These are phyloP conservation scores for Julus scanicus DNA, from an alignment of 2,888 invertebrate genomes.

Conservation along the genomic window DNA sequence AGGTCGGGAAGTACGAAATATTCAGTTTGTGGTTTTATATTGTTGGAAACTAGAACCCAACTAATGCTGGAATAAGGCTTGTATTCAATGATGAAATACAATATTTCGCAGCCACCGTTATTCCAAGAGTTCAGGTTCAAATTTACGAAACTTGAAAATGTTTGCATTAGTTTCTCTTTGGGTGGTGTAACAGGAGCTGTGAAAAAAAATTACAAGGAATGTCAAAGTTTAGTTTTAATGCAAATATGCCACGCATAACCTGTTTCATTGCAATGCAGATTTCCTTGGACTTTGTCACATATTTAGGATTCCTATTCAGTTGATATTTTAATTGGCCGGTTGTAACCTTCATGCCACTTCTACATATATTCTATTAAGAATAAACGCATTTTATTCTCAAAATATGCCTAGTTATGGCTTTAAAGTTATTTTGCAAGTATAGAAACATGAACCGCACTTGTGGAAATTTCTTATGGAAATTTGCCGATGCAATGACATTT, in stretches of 20 bases:
- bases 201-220: background rate
- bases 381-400: too few relatives aligned
- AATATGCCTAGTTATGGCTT: too few relatives aligned
- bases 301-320: too few relatives aligned
- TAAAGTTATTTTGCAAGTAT: too few relatives aligned
- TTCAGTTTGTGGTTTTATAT: constrained; percentile 85
- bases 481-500: too few relatives aligned
- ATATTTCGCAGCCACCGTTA: constrained; percentile 94
- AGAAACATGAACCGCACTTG: too few relatives aligned
- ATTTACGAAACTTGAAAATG: constrained; percentile 91
- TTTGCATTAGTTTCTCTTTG: constrained; percentile 89
- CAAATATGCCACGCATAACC: background rate
- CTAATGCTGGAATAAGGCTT: constrained; percentile 75
- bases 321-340: too few relatives aligned
- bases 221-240: background rate
- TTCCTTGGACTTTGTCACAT: too few relatives aligned
- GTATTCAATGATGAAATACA: constrained; percentile 93
- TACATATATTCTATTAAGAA: too few relatives aligned
- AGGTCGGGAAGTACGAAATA: constrained; percentile 91
- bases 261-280: too few relatives aligned
- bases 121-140: constrained; percentile 93
- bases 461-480: too few relatives aligned
- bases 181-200: constrained; percentile 83
- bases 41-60: constrained; percentile 95
- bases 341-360: too few relatives aligned